Conservation (phyloP, 2,888 invertebrate species). For the Ypsolopha sequella region DNA sequence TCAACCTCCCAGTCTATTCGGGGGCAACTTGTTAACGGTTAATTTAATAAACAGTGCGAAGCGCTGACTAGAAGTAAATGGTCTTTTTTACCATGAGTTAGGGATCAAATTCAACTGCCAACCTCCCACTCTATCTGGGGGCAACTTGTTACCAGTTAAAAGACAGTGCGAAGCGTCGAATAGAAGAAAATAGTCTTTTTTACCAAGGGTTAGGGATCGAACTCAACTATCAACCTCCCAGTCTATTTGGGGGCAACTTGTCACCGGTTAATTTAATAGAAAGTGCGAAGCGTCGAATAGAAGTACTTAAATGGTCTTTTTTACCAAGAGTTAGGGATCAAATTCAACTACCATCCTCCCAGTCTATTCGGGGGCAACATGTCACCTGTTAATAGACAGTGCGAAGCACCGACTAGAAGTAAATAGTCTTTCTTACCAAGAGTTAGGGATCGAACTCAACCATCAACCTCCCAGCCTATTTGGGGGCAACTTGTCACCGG, state of each 20-base stretch:
- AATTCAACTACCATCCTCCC: conserved; percentile 26
- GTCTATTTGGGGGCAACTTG: conserved; percentile 78
- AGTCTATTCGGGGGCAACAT: conserved; percentile 80
- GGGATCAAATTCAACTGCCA: no score
- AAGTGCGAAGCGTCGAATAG: conserved; percentile 73
- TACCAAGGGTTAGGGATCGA: no score
- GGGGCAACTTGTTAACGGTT: conserved; percentile 75
- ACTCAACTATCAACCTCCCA: conserved; percentile 38
- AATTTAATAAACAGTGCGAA: conserved; percentile 78
- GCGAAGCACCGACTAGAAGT: conserved; percentile 75
- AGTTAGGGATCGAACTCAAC: no score
- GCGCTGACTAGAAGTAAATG: conserved; percentile 75
- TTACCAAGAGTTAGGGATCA: no score
- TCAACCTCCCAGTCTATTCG: conserved; percentile 75
- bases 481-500: conserved; percentile 75
- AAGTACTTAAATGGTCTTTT: no score
- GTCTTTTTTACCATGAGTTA: no score
- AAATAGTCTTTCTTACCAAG: no score
- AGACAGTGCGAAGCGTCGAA: conserved; percentile 74
- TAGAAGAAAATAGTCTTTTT: conserved; percentile 74
- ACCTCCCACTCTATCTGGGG: no score
- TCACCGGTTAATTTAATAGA: conserved; percentile 76
- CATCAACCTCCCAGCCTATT: conserved; percentile 78
- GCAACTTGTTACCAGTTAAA: conserved; percentile 75
- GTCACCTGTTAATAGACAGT: conserved; percentile 75